Evolutionary conservation across 1,140 invertebrate species (phyloP).

Genomic region (Sycobia sp.): DNA sequence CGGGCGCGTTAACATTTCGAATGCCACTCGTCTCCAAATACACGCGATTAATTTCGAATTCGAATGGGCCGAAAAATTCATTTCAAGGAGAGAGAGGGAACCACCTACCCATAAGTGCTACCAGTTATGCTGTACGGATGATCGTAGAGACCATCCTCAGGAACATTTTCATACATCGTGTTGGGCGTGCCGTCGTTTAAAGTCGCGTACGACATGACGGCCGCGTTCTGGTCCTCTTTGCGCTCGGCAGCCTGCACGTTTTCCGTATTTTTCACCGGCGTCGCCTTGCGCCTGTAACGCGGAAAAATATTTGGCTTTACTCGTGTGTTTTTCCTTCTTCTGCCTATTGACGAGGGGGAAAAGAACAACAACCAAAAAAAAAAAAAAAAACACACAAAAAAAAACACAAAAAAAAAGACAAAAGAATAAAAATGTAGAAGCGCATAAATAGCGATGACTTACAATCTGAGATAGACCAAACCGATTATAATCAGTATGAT

Average conservation of each 20-base stretch:
- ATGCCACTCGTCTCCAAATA: too few relatives aligned
- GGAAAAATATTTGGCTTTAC: not conserved
- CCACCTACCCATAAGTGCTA: conserved; percentile 63
- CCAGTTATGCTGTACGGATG: conserved; percentile 66
- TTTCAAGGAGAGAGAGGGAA: too few relatives aligned
- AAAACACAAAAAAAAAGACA: too few relatives aligned
- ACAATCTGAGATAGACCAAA: conserved; percentile 77
- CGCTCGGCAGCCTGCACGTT: conserved; percentile 82
- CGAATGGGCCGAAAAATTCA: too few relatives aligned
- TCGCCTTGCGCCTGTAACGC: conserved; percentile 71
- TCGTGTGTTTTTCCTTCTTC: too few relatives aligned
- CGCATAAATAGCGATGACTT: conserved; percentile 64
- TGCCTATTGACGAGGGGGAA: not conserved
- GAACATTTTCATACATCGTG: conserved; percentile 75
- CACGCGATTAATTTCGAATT: too few relatives aligned
- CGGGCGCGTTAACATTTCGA: too few relatives aligned
- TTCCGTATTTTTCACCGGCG: conserved; percentile 85
- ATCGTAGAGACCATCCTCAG: conserved; percentile 75
- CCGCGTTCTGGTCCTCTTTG: conserved; percentile 83
- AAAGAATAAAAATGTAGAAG: not conserved
- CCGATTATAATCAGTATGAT: conserved; percentile 77
- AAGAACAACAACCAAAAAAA: not conserved
- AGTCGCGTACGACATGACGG: conserved; percentile 84
- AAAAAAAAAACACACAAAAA: not conserved
- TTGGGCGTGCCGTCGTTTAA: conserved; percentile 71